phyloP scores from a whole-genome alignment of 2,888 invertebrate species.

The Masnerella sp. region DNA sequence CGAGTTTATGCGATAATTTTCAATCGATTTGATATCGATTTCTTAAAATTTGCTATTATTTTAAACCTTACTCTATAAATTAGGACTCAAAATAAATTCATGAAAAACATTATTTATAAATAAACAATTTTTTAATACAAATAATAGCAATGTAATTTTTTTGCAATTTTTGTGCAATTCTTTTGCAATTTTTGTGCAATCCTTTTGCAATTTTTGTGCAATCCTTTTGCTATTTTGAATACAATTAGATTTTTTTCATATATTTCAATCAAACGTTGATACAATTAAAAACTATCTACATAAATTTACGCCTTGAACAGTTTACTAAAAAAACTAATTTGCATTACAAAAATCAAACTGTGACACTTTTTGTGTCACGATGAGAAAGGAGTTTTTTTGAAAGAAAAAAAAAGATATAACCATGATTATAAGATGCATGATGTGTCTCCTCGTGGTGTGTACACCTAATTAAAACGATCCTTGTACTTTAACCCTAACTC shows the following conservation, averaged over 20 bases:
- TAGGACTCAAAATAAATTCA: no score
- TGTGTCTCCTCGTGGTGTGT: conserved; percentile 50
- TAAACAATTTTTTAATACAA: conserved; percentile 5
- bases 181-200: no score
- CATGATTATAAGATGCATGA: conserved; percentile 44
- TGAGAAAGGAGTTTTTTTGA: conserved; percentile 34
- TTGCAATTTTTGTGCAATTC: no score
- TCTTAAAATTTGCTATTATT: no score
- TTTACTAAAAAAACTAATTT: conserved; percentile 23
- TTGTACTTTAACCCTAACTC: conserved; percentile 67
- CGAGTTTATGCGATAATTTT: conserved; percentile 3
- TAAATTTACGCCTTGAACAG: conserved; percentile 22
- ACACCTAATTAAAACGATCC: conserved; percentile 67
- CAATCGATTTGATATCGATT: conserved; percentile 17
- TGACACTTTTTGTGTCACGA: conserved; percentile 35
- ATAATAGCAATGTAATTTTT: no score
- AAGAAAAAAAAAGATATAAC: conserved; percentile 17
- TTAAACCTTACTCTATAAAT: no score
- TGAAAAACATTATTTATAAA: no score
- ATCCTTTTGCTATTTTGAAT: neutral
- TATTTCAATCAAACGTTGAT: conserved; percentile 6
- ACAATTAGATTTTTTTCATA: no score
- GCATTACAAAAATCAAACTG: conserved; percentile 31
- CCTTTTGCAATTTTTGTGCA: neutral
- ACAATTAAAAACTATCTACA: conserved; percentile 9